Base-by-base conservation (phyloP, 2,113 vertebrate species). In the Gulo gulo region DNA sequence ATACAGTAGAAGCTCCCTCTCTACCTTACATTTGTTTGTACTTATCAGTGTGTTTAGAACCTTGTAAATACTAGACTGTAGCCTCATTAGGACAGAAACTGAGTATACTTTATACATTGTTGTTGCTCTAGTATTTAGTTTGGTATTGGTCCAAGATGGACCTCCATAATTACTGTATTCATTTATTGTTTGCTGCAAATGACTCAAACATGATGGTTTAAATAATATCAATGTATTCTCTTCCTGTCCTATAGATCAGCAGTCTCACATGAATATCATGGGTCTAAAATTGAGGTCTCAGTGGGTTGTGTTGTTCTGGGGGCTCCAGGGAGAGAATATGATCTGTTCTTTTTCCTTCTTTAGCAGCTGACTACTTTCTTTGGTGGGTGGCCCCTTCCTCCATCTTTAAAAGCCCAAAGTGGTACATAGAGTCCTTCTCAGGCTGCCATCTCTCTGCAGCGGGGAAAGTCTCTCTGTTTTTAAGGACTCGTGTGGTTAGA, bases 381-480 rank as follows among this genome's bases (percentile, higher is more conserved):
- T 4, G 18, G 23, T 23, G 39, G 1, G 7, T 7, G 1, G 31
- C 6, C 4, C 3, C 59, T 71, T 82, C 71, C 7, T 13, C 42
- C 45, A 24, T 74, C 6, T 39, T 55, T n/a, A 69, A 92, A 95
- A 76, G 45, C 42, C 36, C 79, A 34, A 69, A 21, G 26, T 23
- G 13, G 4, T 0, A 0, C 3, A 3, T 0, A 4, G 31, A 76
- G 11, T 6, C 12, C 5, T 4, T 18, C 7, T 3, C 21, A 50
- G 0, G 0, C 39, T 5, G 0, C 23, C 6, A 6, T 45, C 50
- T 8, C 16, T 59, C 20, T 24, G 24, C 29, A 47, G n/a, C 9
- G 26, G 9, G 7, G 14, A n/a, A 78, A 4, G 16, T 6, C 6
- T 74, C 47, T 85, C 3, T 69, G 65, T 57, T 84, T 80, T 45